Base-by-base conservation (phyloP, 92 coral and sea anemone species). In the Diadumene lineata region DNA sequence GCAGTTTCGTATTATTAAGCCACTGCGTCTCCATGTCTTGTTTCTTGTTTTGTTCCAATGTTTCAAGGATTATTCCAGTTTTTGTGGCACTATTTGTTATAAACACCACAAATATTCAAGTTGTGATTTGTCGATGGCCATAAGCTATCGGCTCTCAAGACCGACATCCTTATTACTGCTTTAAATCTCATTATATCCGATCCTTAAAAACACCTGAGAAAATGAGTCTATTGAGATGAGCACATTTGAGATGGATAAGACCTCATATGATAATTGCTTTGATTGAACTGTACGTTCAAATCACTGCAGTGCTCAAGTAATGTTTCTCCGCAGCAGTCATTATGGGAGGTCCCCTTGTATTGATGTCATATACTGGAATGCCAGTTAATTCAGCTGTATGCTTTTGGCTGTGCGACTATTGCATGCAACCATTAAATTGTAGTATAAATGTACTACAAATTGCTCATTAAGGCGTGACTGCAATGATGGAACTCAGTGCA, bases 111-210 rank as follows among this genome's bases (percentile, higher is more conserved):
- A 53, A 23, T 9, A 21, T 16, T 44, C 51, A 44, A 44, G 9
- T n/a, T n/a, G n/a, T n/a, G 17, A 8, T 44, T 44, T 44, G 51
- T 44, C 51, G 51, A 8, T 44, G n/a, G n/a, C n/a, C n/a, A n/a
- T 44, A 8, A 44, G 51, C 9, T 9, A 44, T 9, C 51, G 26
- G 7, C 31, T 26, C 30, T 58, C 64, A 58, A 58, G 31, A n/a
- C 64, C 64, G 29, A 58, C 64, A 58, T 58, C 64, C 64, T 58
- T 58, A 58, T 22, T 58, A 22, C 15, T 31, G 29, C 1, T 21
- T 28, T 62, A 10, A 62, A 62, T 62, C 68, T 62, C 38, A 31
- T 62, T 62, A 58, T 7, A n/a, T 58, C n/a, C n/a, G n/a, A n/a
- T n/a, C n/a, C n/a, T n/a, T n/a, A n/a, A n/a, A n/a, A n/a, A n/a